Evolutionary conservation across 1,140 invertebrate genomes (phyloP).

Genomic region (Oedothorax gibbosus): DNA sequence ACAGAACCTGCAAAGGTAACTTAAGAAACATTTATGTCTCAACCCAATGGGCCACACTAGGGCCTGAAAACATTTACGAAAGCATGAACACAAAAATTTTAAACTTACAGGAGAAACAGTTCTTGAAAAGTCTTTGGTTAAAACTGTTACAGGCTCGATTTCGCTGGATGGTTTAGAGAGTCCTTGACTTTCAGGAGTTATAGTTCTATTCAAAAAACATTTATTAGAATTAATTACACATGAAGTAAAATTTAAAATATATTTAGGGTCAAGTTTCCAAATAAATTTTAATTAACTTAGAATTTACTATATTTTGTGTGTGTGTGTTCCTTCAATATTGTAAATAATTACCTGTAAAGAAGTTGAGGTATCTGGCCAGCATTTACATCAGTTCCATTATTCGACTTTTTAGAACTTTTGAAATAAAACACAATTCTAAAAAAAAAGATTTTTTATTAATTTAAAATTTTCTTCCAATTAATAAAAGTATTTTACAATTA

Average conservation of each 20-base stretch:
- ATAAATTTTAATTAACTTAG: neutral
- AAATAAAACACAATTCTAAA: conserved; percentile 91
- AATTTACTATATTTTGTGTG: neutral
- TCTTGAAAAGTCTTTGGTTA: conserved; percentile 81
- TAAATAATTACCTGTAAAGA: conserved; percentile 77
- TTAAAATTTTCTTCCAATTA: no score
- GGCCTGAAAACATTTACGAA: neutral
- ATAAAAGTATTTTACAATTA: no score
- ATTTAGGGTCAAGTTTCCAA: no score
- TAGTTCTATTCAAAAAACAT: conserved; percentile 24
- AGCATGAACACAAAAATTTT: neutral
- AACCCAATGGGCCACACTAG: neutral
- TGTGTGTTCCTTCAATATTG: no score
- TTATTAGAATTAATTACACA: neutral
- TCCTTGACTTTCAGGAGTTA: conserved; percentile 60
- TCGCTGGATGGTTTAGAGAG: conserved; percentile 71
- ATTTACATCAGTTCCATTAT: conserved; percentile 98
- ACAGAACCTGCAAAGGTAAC: no score
- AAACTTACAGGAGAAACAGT: conserved; percentile 77
- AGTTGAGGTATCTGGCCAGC: conserved; percentile 97
- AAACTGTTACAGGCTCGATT: conserved; percentile 78
- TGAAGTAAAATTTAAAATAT: no score
- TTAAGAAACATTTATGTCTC: no score
- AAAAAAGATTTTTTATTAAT: conserved; percentile 40
- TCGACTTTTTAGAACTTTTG: conserved; percentile 96